Evolutionary conservation across 2,888 invertebrate genomes (phyloP), one percentile per base, ranked within the genome.

Genomic region (Erpobdella octoculata): DNA sequence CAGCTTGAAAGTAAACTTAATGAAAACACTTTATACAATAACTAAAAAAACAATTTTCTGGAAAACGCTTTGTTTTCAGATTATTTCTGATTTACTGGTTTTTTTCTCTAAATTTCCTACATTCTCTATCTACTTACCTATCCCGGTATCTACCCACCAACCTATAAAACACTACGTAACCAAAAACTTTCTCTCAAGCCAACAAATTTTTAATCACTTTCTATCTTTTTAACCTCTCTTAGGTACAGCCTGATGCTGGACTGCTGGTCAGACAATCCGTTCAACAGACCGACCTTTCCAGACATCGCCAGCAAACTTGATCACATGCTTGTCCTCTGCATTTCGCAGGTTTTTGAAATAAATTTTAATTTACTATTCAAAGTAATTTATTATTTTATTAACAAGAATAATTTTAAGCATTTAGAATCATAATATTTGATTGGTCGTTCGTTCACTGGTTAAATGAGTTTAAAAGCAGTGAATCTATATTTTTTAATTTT

Each of bases 241-340:
- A 69, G 69, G 4, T 69, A 69, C 69, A 21, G 31, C 15, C 1
- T 46, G 46, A 69, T 69, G 69, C 5, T 69, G 69, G 31, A 33
- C 1, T 69, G 69, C 25, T 69, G 69, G 69, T n/a, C 37, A 25
- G 69, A 69, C 37, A 46, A 69, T 35, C 69, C 53, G 3, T 18
- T 18, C 15, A 18, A 35, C 33, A 69, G 69, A 58, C 69, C 69
- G 1, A 41, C 69, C 8, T 69, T 69, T 33, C 15, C n/a, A 8
- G 46, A 48, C 28, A 15, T 69, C n/a, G 33, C 15, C 15, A 25
- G 21, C 33, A 38, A 41, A 9, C 41, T 67, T n/a, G 25, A 41
- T 5, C 67, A 67, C 46, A 38, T 67, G 28, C 5, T 25, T 15
- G 38, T n/a, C 6, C 46, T 37, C 2, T 41, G n/a, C 18, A 12